These are phyloP conservation scores for Jordanella pulchra DNA, from an alignment of 2,797 vertebrate genomes.

Conservation along the genomic window DNA sequence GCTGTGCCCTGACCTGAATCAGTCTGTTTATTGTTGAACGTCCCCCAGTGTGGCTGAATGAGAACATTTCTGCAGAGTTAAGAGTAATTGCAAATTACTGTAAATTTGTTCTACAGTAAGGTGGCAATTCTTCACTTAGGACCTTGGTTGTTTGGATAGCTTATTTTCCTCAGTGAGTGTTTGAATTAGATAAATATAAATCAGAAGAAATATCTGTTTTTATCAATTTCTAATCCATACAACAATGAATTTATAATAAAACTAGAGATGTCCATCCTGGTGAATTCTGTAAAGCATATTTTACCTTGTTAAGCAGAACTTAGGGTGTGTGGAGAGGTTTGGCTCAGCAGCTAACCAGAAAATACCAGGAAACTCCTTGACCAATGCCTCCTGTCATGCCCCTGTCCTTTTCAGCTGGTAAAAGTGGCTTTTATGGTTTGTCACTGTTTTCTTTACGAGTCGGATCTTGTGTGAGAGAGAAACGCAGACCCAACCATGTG, in stretches of 20 bases:
- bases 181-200: conserved; percentile 2
- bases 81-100: not conserved
- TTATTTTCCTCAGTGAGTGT: not conserved
- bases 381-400: conserved; percentile 60
- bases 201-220: not conserved
- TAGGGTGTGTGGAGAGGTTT: conserved; percentile 6
- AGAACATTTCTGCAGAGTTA: not conserved
- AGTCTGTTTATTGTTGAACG: not conserved
- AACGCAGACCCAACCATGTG: conserved; percentile 78
- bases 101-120: not conserved
- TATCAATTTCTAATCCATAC: not conserved
- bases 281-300: not conserved
- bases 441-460: conserved; percentile 79
- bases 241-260: not conserved
- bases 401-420: conserved; percentile 75
- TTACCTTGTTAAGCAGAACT: not conserved
- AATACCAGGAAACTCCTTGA: conserved; percentile 39
- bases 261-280: not conserved
- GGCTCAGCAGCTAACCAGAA: conserved; percentile 34
- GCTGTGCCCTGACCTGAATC: not conserved
- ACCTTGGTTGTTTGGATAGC: not conserved
- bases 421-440: conserved; percentile 81
- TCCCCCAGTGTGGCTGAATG: not conserved
- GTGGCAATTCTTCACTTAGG: not conserved
- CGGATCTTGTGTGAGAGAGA: conserved; percentile 72